phyloP scores from a whole-genome alignment of 1,140 invertebrate genomes.

The Phymorhynchus buccinoides region DNA sequence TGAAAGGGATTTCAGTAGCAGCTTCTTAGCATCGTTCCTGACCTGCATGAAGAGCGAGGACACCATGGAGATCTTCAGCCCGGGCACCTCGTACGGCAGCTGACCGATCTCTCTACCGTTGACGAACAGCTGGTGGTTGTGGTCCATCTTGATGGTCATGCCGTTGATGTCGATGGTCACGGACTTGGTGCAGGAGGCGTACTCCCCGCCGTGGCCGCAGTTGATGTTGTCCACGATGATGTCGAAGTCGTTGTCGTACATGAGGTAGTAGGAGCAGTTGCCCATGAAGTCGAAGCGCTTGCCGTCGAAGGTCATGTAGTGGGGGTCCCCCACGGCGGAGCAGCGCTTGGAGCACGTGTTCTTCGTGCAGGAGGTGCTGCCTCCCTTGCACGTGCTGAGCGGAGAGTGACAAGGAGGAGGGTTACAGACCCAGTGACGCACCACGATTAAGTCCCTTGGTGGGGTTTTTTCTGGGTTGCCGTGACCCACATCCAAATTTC shows the following conservation, averaged over 20 bases:
- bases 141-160: constrained; percentile 59
- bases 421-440: too few species aligned
- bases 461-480: too few species aligned
- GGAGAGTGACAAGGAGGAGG: too few species aligned
- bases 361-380: constrained; percentile 86
- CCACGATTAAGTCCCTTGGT: too few species aligned
- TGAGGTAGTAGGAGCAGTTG: constrained; percentile 25
- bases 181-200: constrained; percentile 86
- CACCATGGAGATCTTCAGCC: constrained; percentile 80
- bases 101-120: constrained; percentile 81
- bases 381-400: constrained; percentile 79
- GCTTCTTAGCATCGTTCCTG: too few species aligned
- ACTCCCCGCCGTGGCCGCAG: constrained; percentile 69
- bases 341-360: constrained; percentile 83
- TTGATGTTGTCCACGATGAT: constrained; percentile 78
- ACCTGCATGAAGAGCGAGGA: constrained; percentile 78
- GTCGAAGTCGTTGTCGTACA: constrained; percentile 79
- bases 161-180: constrained; percentile 74
- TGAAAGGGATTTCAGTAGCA: too few species aligned
- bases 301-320: constrained; percentile 81
- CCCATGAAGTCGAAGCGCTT: constrained; percentile 58
- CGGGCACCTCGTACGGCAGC: constrained; percentile 79
- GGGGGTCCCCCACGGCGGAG: constrained; percentile 87
- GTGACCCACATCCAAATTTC: too few species aligned
- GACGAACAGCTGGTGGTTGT: constrained; percentile 61